Evolutionary conservation across 2,888 invertebrate genomes (phyloP).

Genomic region (Allophyes oxyacanthae): DNA sequence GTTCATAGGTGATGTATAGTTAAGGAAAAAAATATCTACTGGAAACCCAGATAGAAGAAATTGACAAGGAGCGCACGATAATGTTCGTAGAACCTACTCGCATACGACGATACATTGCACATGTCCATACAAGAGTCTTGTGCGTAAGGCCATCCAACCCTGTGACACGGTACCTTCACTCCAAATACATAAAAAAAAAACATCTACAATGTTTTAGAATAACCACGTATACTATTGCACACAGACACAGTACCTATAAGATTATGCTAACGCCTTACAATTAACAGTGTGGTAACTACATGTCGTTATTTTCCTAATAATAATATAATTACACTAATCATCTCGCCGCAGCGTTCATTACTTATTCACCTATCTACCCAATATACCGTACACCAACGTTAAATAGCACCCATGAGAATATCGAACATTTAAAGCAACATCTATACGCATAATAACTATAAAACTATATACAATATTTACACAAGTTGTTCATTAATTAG

Average conservation of each 20-base stretch:
- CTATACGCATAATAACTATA: slow-evolving; percentile 70
- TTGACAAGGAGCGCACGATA: slow-evolving; percentile 54
- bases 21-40: slow-evolving; percentile 54
- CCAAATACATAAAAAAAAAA: slow-evolving; percentile 58
- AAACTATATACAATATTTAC: slow-evolving; percentile 81
- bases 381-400: slow-evolving; percentile 83
- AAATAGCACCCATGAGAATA: slow-evolving; percentile 88
- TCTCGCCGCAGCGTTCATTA: slow-evolving; percentile 64
- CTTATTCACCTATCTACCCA: slow-evolving; percentile 63
- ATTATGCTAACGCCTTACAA: slow-evolving; percentile 79
- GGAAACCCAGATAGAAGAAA: slow-evolving; percentile 45
- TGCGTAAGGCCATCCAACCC: slow-evolving; percentile 77
- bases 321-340: slow-evolving; percentile 65
- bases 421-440: slow-evolving; percentile 84
- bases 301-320: slow-evolving; percentile 71
- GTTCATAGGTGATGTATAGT: slow-evolving; percentile 66
- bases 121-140: slow-evolving; percentile 61
- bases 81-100: slow-evolving; percentile 51
- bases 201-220: slow-evolving; percentile 60
- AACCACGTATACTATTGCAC: slow-evolving; percentile 84
- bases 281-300: slow-evolving; percentile 81
- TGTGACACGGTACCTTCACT: slow-evolving; percentile 70
- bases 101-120: slow-evolving; percentile 60
- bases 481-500: slow-evolving; percentile 71
- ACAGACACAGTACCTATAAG: slow-evolving; percentile 78